phyloP scores from a whole-genome alignment of 2,888 invertebrate genomes.

The Leucozona laternaria region DNA sequence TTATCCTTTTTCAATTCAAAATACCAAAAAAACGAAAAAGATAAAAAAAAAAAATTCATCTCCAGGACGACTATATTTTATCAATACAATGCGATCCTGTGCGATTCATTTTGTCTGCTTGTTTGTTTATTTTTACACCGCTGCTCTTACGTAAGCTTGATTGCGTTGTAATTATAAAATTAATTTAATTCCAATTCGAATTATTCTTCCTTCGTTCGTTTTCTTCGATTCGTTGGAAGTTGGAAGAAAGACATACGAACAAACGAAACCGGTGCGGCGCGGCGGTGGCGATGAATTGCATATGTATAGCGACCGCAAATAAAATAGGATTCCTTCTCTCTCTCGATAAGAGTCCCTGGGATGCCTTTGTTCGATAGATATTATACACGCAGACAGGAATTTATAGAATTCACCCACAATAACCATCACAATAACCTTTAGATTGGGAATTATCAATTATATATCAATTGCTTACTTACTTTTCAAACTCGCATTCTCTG shows the following conservation, averaged over 20 bases:
- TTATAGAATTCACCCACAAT: slow-evolving; percentile 54
- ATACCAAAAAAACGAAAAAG: no score
- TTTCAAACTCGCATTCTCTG: slow-evolving; percentile 43
- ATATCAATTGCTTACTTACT: slow-evolving; percentile 67
- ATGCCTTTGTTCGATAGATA: slow-evolving; percentile 51
- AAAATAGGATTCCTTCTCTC: slow-evolving; percentile 32
- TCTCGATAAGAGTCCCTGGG: slow-evolving; percentile 38
- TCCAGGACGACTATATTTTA: background rate
- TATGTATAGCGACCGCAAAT: slow-evolving; percentile 46
- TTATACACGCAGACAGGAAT: background rate
- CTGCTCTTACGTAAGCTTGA: slow-evolving; percentile 63
- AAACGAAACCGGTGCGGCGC: background rate
- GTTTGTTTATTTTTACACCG: slow-evolving; percentile 40
- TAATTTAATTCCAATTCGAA: slow-evolving; percentile 63
- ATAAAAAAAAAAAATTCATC: slow-evolving; percentile 6
- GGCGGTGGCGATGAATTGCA: slow-evolving; percentile 61
- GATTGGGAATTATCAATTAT: slow-evolving; percentile 72
- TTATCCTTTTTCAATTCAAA: slow-evolving; percentile 61
- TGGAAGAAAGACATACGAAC: slow-evolving; percentile 9
- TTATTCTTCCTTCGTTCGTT: background rate
- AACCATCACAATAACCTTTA: slow-evolving; percentile 69
- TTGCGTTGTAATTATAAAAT: slow-evolving; percentile 74
- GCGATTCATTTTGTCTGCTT: slow-evolving; percentile 9
- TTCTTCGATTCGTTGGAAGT: background rate
- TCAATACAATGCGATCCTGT: slow-evolving; percentile 46